Evolutionary conservation across 2,888 invertebrate species (phyloP).

Genomic region (Drosophila kanekoi): DNA sequence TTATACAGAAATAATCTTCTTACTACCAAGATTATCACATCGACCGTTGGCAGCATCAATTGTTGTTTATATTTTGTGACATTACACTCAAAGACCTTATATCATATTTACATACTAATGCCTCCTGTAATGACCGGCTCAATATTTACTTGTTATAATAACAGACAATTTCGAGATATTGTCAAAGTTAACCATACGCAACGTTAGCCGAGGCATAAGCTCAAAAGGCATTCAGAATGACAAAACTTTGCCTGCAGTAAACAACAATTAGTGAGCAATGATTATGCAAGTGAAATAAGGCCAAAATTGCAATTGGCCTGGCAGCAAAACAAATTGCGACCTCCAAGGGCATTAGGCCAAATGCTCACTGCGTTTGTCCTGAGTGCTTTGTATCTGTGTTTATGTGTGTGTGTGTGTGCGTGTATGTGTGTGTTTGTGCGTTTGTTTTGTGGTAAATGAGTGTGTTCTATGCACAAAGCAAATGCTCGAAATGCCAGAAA

Average conservation of each 20-base stretch:
- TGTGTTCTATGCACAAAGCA: conserved; percentile 59
- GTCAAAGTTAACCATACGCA: conserved; percentile 32
- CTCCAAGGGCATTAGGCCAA: conserved; percentile 57
- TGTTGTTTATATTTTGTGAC: conserved; percentile 10
- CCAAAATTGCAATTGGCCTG: conserved; percentile 42
- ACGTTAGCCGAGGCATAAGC: conserved; percentile 1
- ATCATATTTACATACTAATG: neutral
- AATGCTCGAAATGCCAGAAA: conserved; percentile 45
- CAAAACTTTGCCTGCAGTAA: conserved; percentile 41
- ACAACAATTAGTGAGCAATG: conserved; percentile 66
- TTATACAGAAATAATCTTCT: neutral
- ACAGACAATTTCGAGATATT: conserved; percentile 21
- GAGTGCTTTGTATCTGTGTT: conserved; percentile 13
- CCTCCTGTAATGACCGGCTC: neutral
- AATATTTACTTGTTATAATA: conserved; percentile 30
- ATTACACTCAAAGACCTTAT: neutral
- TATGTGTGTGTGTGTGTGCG: conserved; percentile 9
- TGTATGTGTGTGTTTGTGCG: conserved; percentile 12
- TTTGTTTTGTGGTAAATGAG: conserved; percentile 24
- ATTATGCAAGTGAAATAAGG: conserved; percentile 68
- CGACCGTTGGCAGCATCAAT: conserved; percentile 15
- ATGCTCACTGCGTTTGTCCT: conserved; percentile 30
- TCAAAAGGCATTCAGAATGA: conserved; percentile 7
- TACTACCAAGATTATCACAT: neutral
- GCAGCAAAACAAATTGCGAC: conserved; percentile 34